Evolutionary conservation across 2,113 vertebrate species (phyloP).

Genomic region (Fulmarus glacialis): DNA sequence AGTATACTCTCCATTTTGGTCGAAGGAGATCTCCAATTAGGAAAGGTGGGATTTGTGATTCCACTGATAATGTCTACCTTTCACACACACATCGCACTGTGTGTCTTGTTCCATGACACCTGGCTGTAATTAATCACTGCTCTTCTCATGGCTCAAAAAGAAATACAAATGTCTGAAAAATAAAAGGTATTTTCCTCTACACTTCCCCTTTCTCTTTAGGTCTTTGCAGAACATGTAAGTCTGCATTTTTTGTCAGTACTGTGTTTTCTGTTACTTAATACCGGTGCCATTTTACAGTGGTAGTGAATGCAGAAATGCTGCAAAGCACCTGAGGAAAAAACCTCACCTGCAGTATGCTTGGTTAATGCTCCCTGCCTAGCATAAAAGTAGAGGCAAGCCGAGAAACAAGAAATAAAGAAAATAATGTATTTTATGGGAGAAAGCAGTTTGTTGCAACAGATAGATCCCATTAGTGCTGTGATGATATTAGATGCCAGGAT

Average conservation of each 20-base stretch:
- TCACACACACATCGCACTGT: neutral
- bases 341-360: neutral
- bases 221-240: neutral
- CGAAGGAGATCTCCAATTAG: conserved; percentile 1
- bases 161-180: neutral
- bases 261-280: neutral
- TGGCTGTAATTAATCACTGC: neutral
- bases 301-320: neutral
- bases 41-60: conserved; percentile 18
- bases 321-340: neutral
- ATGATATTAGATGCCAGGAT: neutral
- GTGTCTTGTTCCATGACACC: neutral
- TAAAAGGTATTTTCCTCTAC: neutral
- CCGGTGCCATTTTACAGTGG: neutral
- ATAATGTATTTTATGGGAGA: neutral
- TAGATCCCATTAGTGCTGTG: neutral
- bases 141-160: neutral
- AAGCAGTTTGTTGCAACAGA: neutral
- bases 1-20: neutral
- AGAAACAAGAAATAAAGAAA: neutral
- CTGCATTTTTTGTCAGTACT: neutral
- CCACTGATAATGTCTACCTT: neutral
- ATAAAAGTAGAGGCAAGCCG: neutral
- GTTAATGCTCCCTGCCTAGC: neutral
- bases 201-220: neutral